Evolutionary conservation across 2,797 vertebrate species (phyloP), one percentile per base, ranked within the genome.

Genomic region (Spatula clypeata): DNA sequence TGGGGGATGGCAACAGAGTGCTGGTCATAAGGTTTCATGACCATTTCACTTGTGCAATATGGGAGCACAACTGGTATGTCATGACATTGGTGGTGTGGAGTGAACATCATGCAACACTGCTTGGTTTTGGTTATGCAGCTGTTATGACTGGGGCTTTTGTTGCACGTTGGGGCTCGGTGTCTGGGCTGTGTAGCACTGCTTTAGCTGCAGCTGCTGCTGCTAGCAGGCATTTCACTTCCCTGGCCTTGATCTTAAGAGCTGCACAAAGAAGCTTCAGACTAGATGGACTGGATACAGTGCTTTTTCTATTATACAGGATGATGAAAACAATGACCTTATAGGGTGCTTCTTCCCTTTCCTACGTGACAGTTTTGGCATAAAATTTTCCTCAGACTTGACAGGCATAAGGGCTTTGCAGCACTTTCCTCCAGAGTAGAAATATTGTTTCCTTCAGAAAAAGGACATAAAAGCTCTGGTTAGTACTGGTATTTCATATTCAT

Each of bases 61-160:
- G 10, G 21, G 24, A 58, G 6, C 23, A 36, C 15, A 90, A 18
- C 12, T 0, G 0, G 1, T 19, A 15, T 49, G 42, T 54, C 12
- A 16, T 0, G 1, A 60, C n/a, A 31, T 79, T 26, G 24, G 54
- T n/a, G 32, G 31, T 23, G 29, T 29, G 12, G 67, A 79, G 82
- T 57, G 2, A 9, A 21, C 36, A 44, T 16, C 49, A 18, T 1
- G 18, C 38, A 53, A 5, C 34, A 27, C 31, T 53, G 27, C 57
- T 83, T 65, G 26, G 1, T 85, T 92, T 58, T 1, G 2, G 45
- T 79, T 65, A 65, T 1, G 4, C 32, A 53, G 42, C 6, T 57
- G 36, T 18, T 40, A 23, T 5, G 36, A 5, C 5, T 29, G 3
- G 6, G 23, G 16, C 11, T 90, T 73, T 7, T 0, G 0, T 45